Evolutionary conservation across 2,888 invertebrate genomes (phyloP).

Genomic region (Morinoia aosen): DNA sequence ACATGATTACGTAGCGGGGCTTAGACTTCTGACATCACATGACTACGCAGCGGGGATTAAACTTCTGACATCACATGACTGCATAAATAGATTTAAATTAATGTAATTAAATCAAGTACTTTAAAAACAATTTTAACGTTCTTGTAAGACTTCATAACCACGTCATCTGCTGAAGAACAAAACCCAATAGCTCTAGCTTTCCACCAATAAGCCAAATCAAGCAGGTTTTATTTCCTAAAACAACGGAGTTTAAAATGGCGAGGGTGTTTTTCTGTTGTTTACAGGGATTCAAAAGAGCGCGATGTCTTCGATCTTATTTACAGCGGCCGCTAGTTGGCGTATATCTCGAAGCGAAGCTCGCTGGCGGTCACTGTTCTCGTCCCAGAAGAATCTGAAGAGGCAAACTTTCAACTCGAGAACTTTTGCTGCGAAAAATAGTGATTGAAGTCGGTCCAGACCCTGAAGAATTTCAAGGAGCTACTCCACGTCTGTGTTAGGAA

Average conservation of each 20-base stretch:
- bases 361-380: slow-evolving; percentile 12
- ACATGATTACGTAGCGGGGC: too few species aligned
- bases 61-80: too few species aligned
- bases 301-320: neutral
- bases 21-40: too few species aligned
- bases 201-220: neutral
- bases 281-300: neutral
- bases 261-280: neutral
- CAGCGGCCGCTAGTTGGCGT: neutral
- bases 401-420: slow-evolving; percentile 20
- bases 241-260: neutral
- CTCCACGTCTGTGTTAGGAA: neutral
- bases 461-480: slow-evolving; percentile 23
- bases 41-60: too few species aligned
- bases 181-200: neutral
- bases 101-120: too few species aligned
- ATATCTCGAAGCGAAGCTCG: neutral
- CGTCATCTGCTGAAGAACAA: neutral
- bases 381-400: slow-evolving; percentile 38
- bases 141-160: neutral
- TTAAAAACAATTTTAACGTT: too few species aligned
- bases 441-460: neutral
- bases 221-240: neutral
- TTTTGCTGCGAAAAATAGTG: slow-evolving; percentile 39
- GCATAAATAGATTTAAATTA: too few species aligned